Conservation (phyloP, 2,113 vertebrate species). For the Sorex fumeus region DNA sequence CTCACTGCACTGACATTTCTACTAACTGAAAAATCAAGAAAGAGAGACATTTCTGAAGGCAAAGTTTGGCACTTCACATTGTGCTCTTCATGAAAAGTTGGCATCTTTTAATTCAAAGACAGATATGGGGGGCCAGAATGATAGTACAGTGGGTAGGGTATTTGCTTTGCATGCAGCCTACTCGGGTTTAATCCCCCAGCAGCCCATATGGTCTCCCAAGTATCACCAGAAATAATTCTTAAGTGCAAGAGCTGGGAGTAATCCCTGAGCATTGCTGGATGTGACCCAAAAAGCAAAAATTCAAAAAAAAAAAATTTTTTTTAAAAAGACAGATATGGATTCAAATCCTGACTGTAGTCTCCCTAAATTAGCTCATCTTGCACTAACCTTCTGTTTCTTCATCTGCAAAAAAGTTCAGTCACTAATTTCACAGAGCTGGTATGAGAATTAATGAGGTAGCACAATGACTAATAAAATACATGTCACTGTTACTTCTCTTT, state of each 20-base stretch:
- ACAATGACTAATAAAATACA: neutral
- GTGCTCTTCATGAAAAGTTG: neutral
- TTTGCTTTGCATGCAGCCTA: no score
- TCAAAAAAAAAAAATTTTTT: no score
- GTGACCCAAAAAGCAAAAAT: no score
- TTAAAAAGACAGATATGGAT: neutral
- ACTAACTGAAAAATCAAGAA: neutral
- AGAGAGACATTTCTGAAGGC: constrained; percentile 19
- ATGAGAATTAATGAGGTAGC: neutral
- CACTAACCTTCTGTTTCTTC: constrained; percentile 43
- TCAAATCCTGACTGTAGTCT: constrained; percentile 30
- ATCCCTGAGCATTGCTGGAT: no score
- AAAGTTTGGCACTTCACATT: neutral
- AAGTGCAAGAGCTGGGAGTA: no score
- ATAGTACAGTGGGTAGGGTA: no score
- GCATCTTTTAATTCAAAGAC: constrained; percentile 37
- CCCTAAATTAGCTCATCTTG: constrained; percentile 33
- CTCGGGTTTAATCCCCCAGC: no score
- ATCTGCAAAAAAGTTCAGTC: constrained; percentile 30
- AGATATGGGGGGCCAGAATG: neutral
- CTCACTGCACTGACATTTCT: constrained; percentile 32
- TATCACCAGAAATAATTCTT: no score
- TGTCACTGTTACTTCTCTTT: neutral
- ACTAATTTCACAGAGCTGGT: constrained; percentile 8
- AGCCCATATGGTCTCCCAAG: no score